Evolutionary conservation across 1,140 invertebrate species (phyloP).

Genomic region (Ylistrum balloti): DNA sequence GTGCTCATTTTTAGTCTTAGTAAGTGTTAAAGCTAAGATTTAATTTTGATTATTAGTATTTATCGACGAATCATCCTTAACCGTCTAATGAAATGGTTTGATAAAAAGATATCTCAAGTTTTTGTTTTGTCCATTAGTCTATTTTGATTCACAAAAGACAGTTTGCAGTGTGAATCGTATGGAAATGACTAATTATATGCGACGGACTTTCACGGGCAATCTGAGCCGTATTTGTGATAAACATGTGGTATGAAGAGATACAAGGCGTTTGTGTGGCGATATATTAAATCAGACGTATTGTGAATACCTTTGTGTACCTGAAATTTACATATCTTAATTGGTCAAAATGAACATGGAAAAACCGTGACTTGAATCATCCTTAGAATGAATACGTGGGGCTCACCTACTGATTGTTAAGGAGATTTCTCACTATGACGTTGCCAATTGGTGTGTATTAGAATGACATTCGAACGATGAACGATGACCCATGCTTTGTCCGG

Average conservation of each 20-base stretch:
- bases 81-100: no score
- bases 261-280: neutral
- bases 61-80: no score
- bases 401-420: conserved; percentile 1
- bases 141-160: neutral
- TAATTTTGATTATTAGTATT: no score
- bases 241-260: neutral
- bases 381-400: neutral
- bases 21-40: no score
- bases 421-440: conserved; percentile 18
- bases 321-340: conserved; percentile 36
- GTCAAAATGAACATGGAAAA: conserved; percentile 32
- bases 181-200: neutral
- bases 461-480: neutral
- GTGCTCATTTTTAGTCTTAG: no score
- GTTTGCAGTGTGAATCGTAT: neutral
- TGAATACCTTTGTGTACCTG: neutral
- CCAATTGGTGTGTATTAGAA: conserved; percentile 15
- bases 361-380: neutral
- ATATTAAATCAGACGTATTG: neutral
- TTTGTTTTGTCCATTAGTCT: neutral
- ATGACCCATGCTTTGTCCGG: conserved; percentile 3
- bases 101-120: no score
- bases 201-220: neutral
- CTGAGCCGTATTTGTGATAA: neutral